Evolutionary conservation across 2,888 invertebrate genomes (phyloP), one percentile per base, ranked within the genome.

Genomic region (Ormyrus thymus): DNA sequence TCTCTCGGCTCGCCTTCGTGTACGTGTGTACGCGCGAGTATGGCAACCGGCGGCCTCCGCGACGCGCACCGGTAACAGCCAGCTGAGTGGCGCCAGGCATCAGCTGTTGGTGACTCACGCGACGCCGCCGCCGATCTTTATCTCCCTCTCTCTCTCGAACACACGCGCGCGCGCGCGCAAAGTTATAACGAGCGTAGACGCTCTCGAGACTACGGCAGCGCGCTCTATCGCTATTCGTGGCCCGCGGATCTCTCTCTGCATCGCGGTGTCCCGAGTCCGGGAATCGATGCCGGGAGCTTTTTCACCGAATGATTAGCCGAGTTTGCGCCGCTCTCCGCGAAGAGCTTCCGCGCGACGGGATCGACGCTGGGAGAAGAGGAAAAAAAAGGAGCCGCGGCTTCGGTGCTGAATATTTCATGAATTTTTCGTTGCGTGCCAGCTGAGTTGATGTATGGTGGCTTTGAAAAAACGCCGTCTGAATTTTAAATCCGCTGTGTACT

Each of bases 31-130:
- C 29, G 29, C 3, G 29, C 29, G 29, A 29, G 29, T 29, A 29
- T 29, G 29, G 29, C 29, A 29, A 29, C 29, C 29, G 29, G 29
- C 29, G 29, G 29, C 10, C 55, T 11, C 11, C 55, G 55, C 43
- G 59, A 7, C 8, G 58, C 50, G 85, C 86, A 86, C 86, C 86
- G 87, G 87, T 87, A 88, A 86, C 85, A 87, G 84, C 87, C 88
- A 89, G 89, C 89, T 89, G 89, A 89, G 88, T 88, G 89, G 89
- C 89, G 89, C 89, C 89, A 88, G 86, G 84, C 88, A 87, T 88
- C 89, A 89, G 89, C 89, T 89, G 89, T 88, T 87, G 86, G 87
- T 89, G 89, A 89, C 88, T 89, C 89, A 89, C 86, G 86, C 87
- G 84, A 84, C 71, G 48, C 15, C 45, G 11, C n/a, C 64, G 55